Evolutionary conservation across 2,113 vertebrate species (phyloP), one percentile per base, ranked within the genome.

Genomic region (Toxotes chatareus): DNA sequence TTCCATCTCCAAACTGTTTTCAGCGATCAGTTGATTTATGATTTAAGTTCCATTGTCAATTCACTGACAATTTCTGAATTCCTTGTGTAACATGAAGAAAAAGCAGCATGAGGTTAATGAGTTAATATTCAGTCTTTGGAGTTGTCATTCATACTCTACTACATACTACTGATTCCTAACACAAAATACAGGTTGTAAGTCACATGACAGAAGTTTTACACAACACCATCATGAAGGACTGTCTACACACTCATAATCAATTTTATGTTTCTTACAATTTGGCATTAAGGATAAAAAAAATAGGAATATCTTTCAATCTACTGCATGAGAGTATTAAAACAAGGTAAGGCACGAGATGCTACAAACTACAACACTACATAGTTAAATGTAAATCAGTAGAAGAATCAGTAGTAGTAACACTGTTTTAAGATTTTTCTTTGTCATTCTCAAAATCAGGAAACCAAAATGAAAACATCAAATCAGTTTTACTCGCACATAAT

Each of bases 331-430:
- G 42, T 68, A 65, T 49, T 14, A 8, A 73, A 68, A 74, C 40
- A 55, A 79, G 40, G 70, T 86, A 91, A 89, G 88, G 90, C 90
- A 91, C 88, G 44, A 53, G 59, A 57, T 14, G 7, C 74, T 82
- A 87, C 62, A 76, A 40, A 59, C 64, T 68, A 59, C 42, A 40
- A 66, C n/a, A 64, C 21, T 64, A 23, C 23, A 62, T 16, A 72
- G 19, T 44, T 44, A 14, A 60, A 60, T 17, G 42, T 10, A 60
- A 47, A 74, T 80, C 55, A 82, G 72, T 67, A 72, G 72, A 65
- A 36, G 36, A 78, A 71, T 19, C 27, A 27, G 27, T 27, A 27
- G 27, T 27, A 27, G 27, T 27, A 27, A 27, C n/a, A 31, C 32
- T 21, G 44, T 1, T 31, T 53, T 27, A n/a, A 17, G 3, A 4